These are phyloP conservation scores for Parauchenoglanis ngamensis DNA, from an alignment of 2,797 vertebrate species.

Conservation along the genomic window DNA sequence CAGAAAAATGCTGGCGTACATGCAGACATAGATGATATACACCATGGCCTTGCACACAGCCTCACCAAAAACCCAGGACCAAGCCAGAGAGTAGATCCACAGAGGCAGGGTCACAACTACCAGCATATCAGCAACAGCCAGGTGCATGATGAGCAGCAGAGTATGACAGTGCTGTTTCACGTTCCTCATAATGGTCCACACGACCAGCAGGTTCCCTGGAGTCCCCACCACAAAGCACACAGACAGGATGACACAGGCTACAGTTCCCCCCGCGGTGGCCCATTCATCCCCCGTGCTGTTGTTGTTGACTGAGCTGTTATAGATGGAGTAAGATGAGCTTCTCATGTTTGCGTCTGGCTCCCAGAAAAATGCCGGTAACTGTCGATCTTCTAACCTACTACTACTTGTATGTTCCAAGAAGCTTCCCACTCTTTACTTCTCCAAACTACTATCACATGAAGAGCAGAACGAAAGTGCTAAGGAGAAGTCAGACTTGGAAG, in stretches of 20 bases:
- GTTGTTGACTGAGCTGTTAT: neutral
- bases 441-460: conserved; percentile 29
- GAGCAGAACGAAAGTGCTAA: neutral
- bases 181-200: conserved; percentile 82
- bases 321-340: neutral
- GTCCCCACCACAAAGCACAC: conserved; percentile 79
- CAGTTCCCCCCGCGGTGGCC: neutral
- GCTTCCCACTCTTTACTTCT: conserved; percentile 33
- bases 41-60: conserved; percentile 75
- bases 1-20: conserved; percentile 87
- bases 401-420: neutral
- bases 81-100: conserved; percentile 84
- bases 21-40: conserved; percentile 80
- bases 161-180: conserved; percentile 80
- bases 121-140: conserved; percentile 82
- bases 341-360: conserved; percentile 34
- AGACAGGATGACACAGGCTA: conserved; percentile 70
- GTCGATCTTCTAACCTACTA: neutral
- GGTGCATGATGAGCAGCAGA: conserved; percentile 81
- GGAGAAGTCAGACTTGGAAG: neutral
- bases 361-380: neutral
- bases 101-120: conserved; percentile 84
- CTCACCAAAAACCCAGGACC: conserved; percentile 81
- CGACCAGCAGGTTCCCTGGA: conserved; percentile 83
- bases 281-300: neutral